Conservation (phyloP, 2,113 vertebrate genomes). For the Lathamus discolor region DNA sequence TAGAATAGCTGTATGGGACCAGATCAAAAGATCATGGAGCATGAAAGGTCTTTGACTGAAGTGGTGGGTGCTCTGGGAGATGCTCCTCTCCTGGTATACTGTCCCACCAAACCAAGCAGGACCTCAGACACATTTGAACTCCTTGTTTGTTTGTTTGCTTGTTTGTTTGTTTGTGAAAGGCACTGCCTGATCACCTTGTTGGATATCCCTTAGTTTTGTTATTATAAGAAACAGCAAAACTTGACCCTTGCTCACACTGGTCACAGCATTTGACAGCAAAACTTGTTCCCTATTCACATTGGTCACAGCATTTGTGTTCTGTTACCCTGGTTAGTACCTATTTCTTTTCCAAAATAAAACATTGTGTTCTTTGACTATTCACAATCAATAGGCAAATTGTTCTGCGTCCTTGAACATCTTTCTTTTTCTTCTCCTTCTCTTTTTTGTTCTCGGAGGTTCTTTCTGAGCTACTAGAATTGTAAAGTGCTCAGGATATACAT, state of each 20-base stretch:
- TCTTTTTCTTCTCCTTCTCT: not conserved
- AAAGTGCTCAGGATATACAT: not conserved
- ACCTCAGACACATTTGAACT: not conserved
- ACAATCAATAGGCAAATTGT: not conserved
- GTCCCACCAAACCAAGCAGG: not conserved
- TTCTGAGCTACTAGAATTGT: not conserved
- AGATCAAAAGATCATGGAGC: not conserved
- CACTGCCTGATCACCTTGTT: not conserved
- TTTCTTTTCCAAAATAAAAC: not conserved
- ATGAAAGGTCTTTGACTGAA: not conserved
- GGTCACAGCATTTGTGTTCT: not conserved
- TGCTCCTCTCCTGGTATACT: not conserved
- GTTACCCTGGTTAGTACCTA: not conserved
- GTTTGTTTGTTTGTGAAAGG: not conserved
- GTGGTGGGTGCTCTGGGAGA: not conserved
- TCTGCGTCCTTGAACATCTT: not conserved
- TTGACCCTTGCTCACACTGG: not conserved
- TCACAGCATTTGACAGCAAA: not conserved
- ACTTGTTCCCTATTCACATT: not conserved
- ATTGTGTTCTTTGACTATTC: not conserved
- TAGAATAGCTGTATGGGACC: not conserved
- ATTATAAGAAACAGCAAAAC: not conserved
- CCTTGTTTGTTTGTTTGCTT: not conserved
- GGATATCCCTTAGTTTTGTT: not conserved
- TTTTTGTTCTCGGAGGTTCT: not conserved